Evolutionary conservation across 2,113 vertebrate genomes (phyloP).

Genomic region (Lepisosteus oculatus): DNA sequence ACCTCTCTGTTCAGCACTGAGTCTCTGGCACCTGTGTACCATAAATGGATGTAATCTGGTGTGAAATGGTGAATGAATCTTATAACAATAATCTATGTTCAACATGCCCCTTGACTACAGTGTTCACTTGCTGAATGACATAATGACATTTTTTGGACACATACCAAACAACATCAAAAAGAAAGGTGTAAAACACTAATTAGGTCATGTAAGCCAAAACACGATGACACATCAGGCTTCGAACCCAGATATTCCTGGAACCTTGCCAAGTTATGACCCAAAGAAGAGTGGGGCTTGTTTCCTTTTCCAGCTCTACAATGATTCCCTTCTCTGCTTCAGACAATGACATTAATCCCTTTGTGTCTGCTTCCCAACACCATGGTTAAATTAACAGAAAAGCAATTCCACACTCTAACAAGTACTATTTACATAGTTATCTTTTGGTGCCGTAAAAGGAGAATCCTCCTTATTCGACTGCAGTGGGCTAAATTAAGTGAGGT

Average conservation of each 20-base stretch:
- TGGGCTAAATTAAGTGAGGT: slow-evolving; percentile 30
- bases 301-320: background rate
- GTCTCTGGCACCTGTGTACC: no score
- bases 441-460: slow-evolving; percentile 34
- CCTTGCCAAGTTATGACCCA: background rate
- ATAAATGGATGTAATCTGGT: no score
- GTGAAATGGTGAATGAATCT: no score
- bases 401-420: background rate
- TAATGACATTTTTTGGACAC: no score
- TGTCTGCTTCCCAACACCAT: background rate
- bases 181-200: no score
- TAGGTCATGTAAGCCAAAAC: no score
- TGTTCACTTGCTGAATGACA: no score
- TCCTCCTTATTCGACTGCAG: slow-evolving; percentile 22
- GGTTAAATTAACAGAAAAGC: slow-evolving; percentile 13
- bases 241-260: background rate
- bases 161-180: no score
- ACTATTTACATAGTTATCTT: slow-evolving; percentile 29
- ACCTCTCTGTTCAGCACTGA: no score
- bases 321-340: background rate
- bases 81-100: no score
- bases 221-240: background rate
- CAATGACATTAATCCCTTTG: no score
- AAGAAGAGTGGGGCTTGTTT: background rate
- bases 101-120: no score